Conservation (phyloP, 2,113 vertebrate species). For the Rhinolophus ferrumequinum region DNA sequence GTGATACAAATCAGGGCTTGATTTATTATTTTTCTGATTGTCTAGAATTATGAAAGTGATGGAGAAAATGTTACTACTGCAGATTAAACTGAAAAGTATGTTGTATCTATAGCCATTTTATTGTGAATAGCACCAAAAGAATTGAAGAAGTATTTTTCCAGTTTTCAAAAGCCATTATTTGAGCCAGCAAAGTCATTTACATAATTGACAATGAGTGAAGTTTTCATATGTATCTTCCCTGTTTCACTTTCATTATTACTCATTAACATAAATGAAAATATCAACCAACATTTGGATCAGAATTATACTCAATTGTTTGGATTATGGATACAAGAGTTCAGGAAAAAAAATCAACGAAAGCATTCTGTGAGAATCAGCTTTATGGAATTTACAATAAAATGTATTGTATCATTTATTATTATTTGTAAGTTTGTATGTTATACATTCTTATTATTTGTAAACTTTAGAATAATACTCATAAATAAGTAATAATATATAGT, state of each 20-base stretch:
- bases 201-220: neutral
- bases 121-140: neutral
- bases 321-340: neutral
- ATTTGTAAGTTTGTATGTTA: neutral
- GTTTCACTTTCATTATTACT: neutral
- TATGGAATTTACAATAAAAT: neutral
- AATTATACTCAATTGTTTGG: neutral
- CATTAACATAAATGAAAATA: neutral
- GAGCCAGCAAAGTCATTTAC: neutral
- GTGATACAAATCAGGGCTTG: neutral
- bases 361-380: neutral
- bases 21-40: neutral
- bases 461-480: neutral
- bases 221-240: neutral
- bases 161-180: conserved; percentile 17
- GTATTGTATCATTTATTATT: neutral
- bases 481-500: neutral
- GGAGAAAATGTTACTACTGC: neutral
- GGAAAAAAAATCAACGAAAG: neutral
- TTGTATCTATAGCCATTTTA: neutral
- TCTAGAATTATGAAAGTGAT: neutral
- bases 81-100: neutral
- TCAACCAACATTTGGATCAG: neutral
- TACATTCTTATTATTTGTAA: neutral
- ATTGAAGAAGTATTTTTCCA: neutral